These are phyloP conservation scores for Sturnus vulgaris DNA, from an alignment of 2,113 vertebrate genomes.

Conservation along the genomic window DNA sequence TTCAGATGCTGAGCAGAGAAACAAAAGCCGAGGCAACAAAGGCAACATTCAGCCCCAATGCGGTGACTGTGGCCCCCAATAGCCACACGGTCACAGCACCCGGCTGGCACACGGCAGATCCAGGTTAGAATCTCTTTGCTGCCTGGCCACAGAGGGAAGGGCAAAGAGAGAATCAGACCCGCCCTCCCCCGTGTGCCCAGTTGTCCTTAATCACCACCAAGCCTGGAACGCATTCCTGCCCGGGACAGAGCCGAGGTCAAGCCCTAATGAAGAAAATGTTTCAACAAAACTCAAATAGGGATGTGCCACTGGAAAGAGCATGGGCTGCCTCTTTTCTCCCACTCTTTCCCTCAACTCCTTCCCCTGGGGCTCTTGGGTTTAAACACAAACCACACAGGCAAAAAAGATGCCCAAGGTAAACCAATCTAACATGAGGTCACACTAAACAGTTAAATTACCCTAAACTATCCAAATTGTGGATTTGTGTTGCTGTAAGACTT, in stretches of 20 bases:
- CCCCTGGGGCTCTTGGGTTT: not conserved
- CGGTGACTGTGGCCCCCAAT: not conserved
- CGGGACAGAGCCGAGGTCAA: not conserved
- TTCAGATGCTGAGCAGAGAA: not conserved
- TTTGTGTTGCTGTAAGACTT: not conserved
- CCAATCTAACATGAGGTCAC: not conserved
- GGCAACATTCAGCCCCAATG: not conserved
- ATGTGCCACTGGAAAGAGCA: not conserved
- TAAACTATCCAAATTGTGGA: not conserved
- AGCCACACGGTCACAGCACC: not conserved
- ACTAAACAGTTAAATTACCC: not conserved
- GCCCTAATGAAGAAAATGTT: not conserved
- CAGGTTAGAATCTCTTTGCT: not conserved
- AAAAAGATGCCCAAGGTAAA: not conserved
- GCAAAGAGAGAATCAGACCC: fast-evolving
- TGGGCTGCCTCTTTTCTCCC: not conserved
- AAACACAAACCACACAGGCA: not conserved
- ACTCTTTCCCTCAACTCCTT: not conserved
- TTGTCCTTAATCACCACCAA: not conserved
- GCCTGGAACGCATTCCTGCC: not conserved
- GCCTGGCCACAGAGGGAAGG: not conserved
- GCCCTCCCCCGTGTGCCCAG: not conserved
- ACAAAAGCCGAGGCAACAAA: not conserved
- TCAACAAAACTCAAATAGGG: not conserved
- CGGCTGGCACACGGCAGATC: not conserved